Evolutionary conservation across 2,888 invertebrate species (phyloP), one percentile per base, ranked within the genome.

Genomic region (Temnothorax ravouxi): DNA sequence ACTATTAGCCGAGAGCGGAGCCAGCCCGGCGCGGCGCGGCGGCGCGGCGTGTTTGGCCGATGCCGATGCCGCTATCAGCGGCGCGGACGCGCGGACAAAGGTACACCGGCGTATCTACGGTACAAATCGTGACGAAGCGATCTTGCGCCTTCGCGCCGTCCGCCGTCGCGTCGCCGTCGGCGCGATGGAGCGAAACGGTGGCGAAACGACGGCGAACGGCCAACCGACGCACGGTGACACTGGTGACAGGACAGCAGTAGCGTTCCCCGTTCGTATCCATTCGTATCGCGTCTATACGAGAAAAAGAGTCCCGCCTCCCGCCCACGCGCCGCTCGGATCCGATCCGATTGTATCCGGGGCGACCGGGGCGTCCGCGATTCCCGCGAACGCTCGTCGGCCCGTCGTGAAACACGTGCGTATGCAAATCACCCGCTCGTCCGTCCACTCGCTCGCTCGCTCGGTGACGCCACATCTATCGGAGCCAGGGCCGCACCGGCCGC

Each of bases 361-460:
- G n/a, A n/a, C 34, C 34, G 34, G 34, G 34, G 34, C 34, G 25
- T 25, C 34, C 34, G 34, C 34, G 34, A 34, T 34, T 6, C 34
- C 34, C 34, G 34, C 34, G 34, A 34, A 5, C 34, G 9, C 8
- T 41, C 34, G 29, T 21, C 11, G 56, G 29, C 41, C 2, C 9
- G 38, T 8, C 41, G 34, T 0, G 59, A 56, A 83, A 74, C 89
- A 89, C 88, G 87, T 89, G 89, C 85, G 66, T 85, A 89, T 88
- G 88, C 47, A 87, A 89, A 88, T 89, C 81, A 44, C 34, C 8
- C 61, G 69, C 72, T 29, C 29, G 29, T 29, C 29, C 3, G 29
- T 6, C 6, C 34, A 6, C 4, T 34, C 34, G 0, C 6, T 34
- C 6, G 44, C 8, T 15, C 67, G 61, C 47, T 29, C 64, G 56